These are phyloP conservation scores for Cheirogaleus major DNA, from an alignment of 2,797 vertebrate species.

Conservation along the genomic window DNA sequence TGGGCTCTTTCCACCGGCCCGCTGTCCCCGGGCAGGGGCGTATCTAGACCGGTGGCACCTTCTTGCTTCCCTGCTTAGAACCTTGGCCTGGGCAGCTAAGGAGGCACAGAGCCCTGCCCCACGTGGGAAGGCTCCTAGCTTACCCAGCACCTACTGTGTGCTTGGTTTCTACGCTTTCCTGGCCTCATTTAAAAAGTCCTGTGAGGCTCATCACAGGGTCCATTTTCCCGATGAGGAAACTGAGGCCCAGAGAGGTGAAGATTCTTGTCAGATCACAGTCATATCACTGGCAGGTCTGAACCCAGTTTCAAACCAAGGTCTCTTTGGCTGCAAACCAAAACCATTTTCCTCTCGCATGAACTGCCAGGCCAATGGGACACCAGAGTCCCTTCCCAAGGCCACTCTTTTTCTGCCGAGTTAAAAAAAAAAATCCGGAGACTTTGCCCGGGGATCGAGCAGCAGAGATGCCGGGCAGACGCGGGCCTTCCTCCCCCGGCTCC, in stretches of 20 bases:
- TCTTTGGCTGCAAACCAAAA: not conserved
- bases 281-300: not conserved
- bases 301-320: not conserved
- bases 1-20: fast-evolving
- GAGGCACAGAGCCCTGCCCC: too few species aligned
- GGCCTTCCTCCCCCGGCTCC: not conserved
- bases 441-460: too few species aligned
- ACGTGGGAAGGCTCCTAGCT: fast-evolving
- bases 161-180: fast-evolving
- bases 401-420: not conserved
- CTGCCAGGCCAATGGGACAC: not conserved
- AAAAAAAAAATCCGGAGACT: not conserved
- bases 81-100: not conserved
- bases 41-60: not conserved
- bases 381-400: not conserved
- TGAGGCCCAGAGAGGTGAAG: not conserved
- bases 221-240: not conserved
- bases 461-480: too few species aligned
- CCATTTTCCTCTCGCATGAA: not conserved
- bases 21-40: not conserved
- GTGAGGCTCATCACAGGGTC: not conserved
- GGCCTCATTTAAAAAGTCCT: too few species aligned
- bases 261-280: too few species aligned
- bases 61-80: not conserved
- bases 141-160: not conserved